Conservation (phyloP, 2,888 invertebrate species). For the Cecidostiba fungosa region DNA sequence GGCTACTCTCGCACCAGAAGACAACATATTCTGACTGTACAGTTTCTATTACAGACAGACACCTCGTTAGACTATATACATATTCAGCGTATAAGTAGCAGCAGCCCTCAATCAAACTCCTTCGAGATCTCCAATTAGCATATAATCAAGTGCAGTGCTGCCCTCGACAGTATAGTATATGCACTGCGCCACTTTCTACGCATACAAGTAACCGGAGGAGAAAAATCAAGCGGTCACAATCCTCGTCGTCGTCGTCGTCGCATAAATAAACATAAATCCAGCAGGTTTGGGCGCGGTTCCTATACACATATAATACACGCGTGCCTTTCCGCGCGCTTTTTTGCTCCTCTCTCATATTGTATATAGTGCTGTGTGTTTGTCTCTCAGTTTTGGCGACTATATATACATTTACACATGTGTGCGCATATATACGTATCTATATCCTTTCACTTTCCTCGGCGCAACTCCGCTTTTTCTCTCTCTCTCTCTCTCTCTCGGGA, state of each 20-base stretch:
- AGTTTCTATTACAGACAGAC: too few relatives aligned
- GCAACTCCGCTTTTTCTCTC: slow-evolving; percentile 21
- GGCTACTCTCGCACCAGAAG: too few relatives aligned
- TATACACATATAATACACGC: neutral
- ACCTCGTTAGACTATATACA: too few relatives aligned
- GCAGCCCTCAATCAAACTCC: too few relatives aligned
- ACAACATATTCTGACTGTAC: too few relatives aligned
- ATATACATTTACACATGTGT: too few relatives aligned
- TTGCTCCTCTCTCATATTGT: neutral
- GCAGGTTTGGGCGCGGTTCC: slow-evolving; percentile 10
- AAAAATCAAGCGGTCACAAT: neutral
- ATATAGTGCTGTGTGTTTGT: neutral
- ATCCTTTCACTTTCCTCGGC: slow-evolving; percentile 39
- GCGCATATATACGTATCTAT: slow-evolving; percentile 40
- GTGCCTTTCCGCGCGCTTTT: neutral
- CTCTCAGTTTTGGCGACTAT: neutral
- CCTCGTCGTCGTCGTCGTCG: neutral
- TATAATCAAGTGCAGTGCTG: neutral
- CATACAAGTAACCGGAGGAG: neutral
- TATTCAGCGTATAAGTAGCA: too few relatives aligned
- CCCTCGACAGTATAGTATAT: neutral
- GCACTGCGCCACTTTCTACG: neutral
- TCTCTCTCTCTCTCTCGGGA: too few relatives aligned
- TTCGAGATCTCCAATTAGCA: too few relatives aligned
- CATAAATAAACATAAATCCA: neutral